Base-by-base conservation (phyloP, 2,888 invertebrate species). In the Acholoe squamosa region DNA sequence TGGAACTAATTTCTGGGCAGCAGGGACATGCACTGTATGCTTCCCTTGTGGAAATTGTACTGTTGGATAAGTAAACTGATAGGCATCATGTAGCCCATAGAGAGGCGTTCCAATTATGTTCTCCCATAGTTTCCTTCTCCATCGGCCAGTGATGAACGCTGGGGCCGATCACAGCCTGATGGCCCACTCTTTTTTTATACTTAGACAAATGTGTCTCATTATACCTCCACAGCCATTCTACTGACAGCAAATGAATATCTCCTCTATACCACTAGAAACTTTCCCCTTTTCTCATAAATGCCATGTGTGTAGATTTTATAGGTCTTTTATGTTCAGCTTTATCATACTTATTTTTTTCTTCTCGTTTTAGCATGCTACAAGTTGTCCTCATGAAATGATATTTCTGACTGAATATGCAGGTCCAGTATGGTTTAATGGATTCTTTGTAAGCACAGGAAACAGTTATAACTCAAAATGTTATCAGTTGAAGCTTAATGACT, bases 1-100 rank as follows among this genome's bases (percentile, higher is more conserved):
- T 14, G 25, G 31, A 14, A 25, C 76, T 25, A 0, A 25, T 76
- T 31, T 76, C 76, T 28, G 76, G 25, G n/a, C 14, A n/a, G n/a
- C n/a, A 76, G 28, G 31, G 25, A 28, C 31, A 76, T 76, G 76
- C 14, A 80, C 80, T 19, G 22, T 34, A 80, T 19, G 10, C 33
- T 77, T 34, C n/a, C 34, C 14, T 43, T 34, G 43, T 43, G 80
- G 71, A 71, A 71, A 71, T 71, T 71, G 71, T 28, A 0, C 80
- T n/a, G 80, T 33, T 80, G 33, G 80, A 80, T 80, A 80, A 43
- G 80, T 80, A 80, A 80, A 80, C 80, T 80, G 80, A 80, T 80
- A 43, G 80, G 80, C 80, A 33, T 43, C 80, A 33, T 80, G 12
- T 22, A 19, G 80, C 34, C 43, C 80, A 0, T 0, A 5, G 43